phyloP scores from a whole-genome alignment of 2,113 vertebrate genomes.

The Canis aureus region DNA sequence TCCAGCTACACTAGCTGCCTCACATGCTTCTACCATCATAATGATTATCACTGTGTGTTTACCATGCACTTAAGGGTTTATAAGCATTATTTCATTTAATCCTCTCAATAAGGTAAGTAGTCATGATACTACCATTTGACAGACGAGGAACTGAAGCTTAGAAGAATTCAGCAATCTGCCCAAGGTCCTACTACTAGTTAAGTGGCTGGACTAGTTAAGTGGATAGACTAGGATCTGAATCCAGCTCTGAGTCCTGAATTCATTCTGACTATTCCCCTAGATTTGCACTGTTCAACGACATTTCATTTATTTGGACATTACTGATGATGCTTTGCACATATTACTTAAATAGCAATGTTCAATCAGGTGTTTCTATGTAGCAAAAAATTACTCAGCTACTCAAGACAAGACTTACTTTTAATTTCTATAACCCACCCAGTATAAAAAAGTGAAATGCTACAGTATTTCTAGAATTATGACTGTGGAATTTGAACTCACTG shows the following conservation, averaged over 20 bases:
- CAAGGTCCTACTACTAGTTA: background rate
- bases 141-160: background rate
- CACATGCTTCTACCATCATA: background rate
- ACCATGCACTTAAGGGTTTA: background rate
- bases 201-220: background rate
- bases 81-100: conserved; percentile 23
- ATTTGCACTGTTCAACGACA: background rate
- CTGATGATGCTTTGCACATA: background rate
- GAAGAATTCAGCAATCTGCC: background rate
- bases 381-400: background rate
- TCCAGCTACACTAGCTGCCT: background rate
- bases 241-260: conserved; percentile 26
- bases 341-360: background rate
- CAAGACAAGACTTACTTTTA: background rate
- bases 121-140: background rate
- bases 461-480: background rate
- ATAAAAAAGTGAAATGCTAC: background rate
- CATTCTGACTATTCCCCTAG: background rate
- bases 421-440: background rate
- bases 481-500: background rate
- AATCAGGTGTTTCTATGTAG: background rate
- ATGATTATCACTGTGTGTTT: conserved; percentile 10
- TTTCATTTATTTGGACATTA: background rate
- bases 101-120: background rate
- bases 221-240: background rate